These are phyloP conservation scores for Sylvilagus floridanus DNA, from an alignment of 2,797 vertebrate species.

Conservation along the genomic window DNA sequence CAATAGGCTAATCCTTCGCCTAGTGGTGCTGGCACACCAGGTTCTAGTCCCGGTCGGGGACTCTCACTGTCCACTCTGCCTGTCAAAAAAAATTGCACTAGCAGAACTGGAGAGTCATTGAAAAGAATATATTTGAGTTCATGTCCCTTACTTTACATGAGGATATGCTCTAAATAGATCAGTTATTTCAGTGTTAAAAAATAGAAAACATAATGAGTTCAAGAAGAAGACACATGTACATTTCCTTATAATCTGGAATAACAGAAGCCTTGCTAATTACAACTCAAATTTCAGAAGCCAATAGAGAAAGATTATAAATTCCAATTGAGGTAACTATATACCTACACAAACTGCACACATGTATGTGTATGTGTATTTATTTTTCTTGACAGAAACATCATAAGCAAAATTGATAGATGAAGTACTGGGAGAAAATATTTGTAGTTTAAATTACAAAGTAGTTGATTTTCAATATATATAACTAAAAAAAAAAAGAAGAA, in stretches of 20 bases:
- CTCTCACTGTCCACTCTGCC: too few relatives aligned
- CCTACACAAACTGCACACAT: neutral
- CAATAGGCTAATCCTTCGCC: too few relatives aligned
- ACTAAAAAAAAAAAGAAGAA: neutral
- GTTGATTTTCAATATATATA: neutral
- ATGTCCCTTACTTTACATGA: neutral
- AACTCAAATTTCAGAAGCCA: neutral
- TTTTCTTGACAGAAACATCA: neutral
- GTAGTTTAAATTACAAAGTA: neutral
- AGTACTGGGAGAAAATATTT: neutral
- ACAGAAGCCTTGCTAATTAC: neutral
- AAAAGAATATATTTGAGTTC: neutral
- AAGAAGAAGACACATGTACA: neutral
- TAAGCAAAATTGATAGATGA: slow-evolving; percentile 13
- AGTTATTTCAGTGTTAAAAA: slow-evolving; percentile 3
- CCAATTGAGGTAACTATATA: neutral
- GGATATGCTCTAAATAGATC: neutral
- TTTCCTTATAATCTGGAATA: slow-evolving; percentile 26
- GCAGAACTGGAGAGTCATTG: neutral
- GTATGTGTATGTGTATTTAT: neutral
- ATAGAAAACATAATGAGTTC: neutral
- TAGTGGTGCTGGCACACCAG: too few relatives aligned
- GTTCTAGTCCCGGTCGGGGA: too few relatives aligned
- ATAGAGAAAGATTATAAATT: slow-evolving; percentile 19
- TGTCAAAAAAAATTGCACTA: neutral